Base-by-base conservation (phyloP, 2,113 vertebrate genomes). In the Anser brachyrhynchus region DNA sequence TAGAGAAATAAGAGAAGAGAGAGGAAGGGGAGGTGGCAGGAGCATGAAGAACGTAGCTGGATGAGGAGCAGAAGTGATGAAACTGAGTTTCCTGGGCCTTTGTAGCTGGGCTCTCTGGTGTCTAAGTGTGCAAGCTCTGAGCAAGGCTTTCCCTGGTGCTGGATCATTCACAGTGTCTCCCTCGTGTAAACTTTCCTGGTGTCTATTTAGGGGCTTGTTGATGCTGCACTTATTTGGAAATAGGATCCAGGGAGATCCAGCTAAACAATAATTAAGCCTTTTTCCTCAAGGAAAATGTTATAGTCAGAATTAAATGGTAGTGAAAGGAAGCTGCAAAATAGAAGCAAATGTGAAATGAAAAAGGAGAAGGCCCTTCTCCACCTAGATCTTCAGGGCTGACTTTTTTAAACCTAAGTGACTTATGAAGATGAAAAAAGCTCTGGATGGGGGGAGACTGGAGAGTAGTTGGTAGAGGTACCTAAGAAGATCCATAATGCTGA, bases 101-200 rank as follows among this genome's bases (percentile, higher is more conserved):
- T 72, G 37, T 37, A 64, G n/a, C 21, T n/a, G 46, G 21, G 37
- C 19, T 75, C 17, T 67, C 84, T 66, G 44, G n/a, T 77, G 44
- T 14, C 65, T 71, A 35, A 54, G 33, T 0, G 0, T 64, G 46
- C 3, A 9, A 74, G 33, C 81, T 71, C 70, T 19, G 61, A 81
- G 11, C 0, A 0, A 87, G 67, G 16, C 4, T 69, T 46, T 79
- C 61, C 66, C 87, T 37, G 43, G 2, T 20, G 55, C 1, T 64
- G 70, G 69, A 87, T 22, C n/a, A 14, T 18, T 82, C 33, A 46
- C 23, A 55, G n/a, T 17, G 46, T 35, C 18, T 84, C 59, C 58
- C 65, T 39, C 3, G 0, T 20, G 74, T 65, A 29, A 62, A 51
- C 85, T 90, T 94, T 91, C 35, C 57, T 70, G 65, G 28, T 66